Conservation (phyloP, 2,888 invertebrate species). For the Spodoptera exigua region DNA sequence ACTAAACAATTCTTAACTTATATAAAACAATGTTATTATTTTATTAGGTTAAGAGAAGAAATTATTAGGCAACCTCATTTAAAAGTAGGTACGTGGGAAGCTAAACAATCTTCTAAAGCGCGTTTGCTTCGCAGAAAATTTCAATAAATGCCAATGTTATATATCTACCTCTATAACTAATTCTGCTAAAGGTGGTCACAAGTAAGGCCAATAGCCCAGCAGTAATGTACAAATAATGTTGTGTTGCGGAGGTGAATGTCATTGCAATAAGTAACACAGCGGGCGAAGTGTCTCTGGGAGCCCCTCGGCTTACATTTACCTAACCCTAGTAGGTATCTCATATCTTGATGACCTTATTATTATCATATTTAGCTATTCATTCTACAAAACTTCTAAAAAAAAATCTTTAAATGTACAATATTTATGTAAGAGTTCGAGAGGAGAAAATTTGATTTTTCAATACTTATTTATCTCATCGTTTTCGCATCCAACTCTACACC, state of each 20-base stretch:
- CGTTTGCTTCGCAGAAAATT: too few species aligned
- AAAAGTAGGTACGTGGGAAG: too few species aligned
- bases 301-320: background rate
- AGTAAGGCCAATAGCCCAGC: slow-evolving; percentile 33
- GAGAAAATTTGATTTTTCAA: background rate
- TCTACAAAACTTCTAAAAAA: background rate
- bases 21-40: too few species aligned
- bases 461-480: slow-evolving; percentile 10
- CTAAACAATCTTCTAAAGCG: too few species aligned
- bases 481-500: slow-evolving; percentile 16
- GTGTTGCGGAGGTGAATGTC: slow-evolving; percentile 47
- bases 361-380: too few species aligned
- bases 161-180: too few species aligned
- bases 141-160: too few species aligned
- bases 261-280: slow-evolving; percentile 53
- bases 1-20: too few species aligned
- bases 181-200: background rate
- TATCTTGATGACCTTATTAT: too few species aligned
- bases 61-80: too few species aligned
- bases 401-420: slow-evolving; percentile 1
- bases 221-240: slow-evolving; percentile 36
- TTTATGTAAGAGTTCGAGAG: background rate
- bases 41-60: too few species aligned
- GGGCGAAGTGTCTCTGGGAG: slow-evolving; percentile 32
- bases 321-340: too few species aligned